phyloP scores from a whole-genome alignment of 1,140 invertebrate genomes.

The Drosophila lowei region DNA sequence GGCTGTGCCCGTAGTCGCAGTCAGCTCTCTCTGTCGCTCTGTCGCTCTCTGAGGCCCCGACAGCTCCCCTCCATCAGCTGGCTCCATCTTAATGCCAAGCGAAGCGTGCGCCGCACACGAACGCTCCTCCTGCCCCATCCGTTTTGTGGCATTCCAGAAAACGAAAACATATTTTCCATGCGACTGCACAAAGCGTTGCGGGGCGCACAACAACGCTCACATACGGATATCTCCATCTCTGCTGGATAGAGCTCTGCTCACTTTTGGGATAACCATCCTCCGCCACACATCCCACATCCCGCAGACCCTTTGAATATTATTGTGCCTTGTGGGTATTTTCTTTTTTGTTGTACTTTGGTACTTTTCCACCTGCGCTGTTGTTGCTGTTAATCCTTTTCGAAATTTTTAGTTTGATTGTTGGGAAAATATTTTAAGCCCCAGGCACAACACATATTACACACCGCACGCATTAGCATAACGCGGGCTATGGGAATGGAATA shows the following conservation, averaged over 20 bases:
- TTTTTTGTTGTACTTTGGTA: neutral
- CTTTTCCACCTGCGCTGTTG: constrained; percentile 13
- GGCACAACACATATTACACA: constrained; percentile 21
- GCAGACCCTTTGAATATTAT: neutral
- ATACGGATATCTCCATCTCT: too few species aligned
- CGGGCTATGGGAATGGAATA: neutral
- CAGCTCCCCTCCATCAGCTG: neutral
- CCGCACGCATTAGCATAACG: constrained; percentile 62
- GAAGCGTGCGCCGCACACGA: constrained; percentile 58
- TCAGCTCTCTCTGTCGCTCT: too few species aligned
- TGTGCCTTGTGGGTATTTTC: constrained; percentile 38
- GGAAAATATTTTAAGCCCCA: constrained; percentile 68
- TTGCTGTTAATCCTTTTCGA: constrained; percentile 71
- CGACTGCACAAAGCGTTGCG: constrained; percentile 71
- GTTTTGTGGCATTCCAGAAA: constrained; percentile 67
- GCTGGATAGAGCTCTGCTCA: too few species aligned
- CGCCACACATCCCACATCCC: constrained; percentile 6
- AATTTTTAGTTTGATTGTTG: constrained; percentile 78
- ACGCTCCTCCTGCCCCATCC: constrained; percentile 7
- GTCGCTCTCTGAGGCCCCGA: too few species aligned
- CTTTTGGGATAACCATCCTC: too few species aligned
- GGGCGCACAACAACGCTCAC: constrained; percentile 43
- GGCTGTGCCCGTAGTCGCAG: too few species aligned
- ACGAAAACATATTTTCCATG: constrained; percentile 79
- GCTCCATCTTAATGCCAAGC: constrained; percentile 51